A percentile compares a stretch with the other conserved stretches of the same genome.
These are phyloP conservation scores for Aldabrachelys gigantea DNA, from an alignment of 2,113 vertebrate genomes.

Conservation along the genomic window DNA sequence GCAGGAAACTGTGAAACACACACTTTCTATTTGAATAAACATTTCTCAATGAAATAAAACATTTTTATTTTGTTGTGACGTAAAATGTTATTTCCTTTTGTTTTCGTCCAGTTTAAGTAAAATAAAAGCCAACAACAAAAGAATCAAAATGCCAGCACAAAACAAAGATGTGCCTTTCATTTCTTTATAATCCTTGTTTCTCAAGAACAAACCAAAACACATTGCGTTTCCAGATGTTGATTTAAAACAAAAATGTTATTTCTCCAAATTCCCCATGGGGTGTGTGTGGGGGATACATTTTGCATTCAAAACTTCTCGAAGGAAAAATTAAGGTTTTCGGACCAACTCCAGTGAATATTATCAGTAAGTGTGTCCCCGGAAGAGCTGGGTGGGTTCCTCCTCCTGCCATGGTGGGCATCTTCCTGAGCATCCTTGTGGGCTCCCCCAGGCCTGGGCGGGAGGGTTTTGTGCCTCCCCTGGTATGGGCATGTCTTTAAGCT, in stretches of 20 bases:
- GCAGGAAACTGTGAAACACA: slow-evolving; percentile 14
- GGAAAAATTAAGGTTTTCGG: background rate
- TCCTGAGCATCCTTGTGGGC: background rate
- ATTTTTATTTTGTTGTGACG: background rate
- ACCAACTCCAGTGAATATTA: background rate
- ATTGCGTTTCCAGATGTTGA: background rate
- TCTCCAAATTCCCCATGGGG: background rate
- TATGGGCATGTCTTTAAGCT: background rate
- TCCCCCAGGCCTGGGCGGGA: no score
- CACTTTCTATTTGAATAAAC: background rate
- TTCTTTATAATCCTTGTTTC: background rate
- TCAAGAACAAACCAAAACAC: no score
- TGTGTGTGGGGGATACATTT: no score
- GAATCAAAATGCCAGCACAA: slow-evolving; percentile 24
- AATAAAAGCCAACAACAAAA: background rate
- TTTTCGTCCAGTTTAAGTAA: background rate
- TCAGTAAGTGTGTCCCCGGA: fast-evolving
- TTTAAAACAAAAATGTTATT: background rate
- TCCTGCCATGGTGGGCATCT: background rate
- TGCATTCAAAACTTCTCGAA: no score
- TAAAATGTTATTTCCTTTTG: background rate
- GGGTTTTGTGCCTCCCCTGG: background rate
- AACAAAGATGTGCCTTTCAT: background rate
- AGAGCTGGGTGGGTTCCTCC: background rate
- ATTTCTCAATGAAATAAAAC: background rate